These are phyloP conservation scores for Menidia beryllina DNA, from an alignment of 2,113 vertebrate genomes.

Conservation along the genomic window DNA sequence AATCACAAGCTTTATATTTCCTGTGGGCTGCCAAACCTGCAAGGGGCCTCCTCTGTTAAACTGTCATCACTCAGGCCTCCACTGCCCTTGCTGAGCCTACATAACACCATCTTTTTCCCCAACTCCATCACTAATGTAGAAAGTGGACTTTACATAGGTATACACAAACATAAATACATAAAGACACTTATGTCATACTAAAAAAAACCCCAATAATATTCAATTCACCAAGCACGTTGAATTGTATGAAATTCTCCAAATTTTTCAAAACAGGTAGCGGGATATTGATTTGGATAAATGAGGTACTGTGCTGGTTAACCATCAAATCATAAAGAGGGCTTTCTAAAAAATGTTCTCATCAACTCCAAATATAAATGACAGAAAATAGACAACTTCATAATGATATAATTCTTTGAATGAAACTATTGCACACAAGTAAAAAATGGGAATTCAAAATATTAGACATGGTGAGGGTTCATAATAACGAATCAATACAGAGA, in stretches of 20 bases:
- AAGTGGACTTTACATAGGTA: slow-evolving; percentile 28
- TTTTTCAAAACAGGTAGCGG: slow-evolving; percentile 53
- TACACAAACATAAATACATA: slow-evolving; percentile 26
- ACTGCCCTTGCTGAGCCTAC: slow-evolving; percentile 32
- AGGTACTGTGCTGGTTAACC: slow-evolving; percentile 18
- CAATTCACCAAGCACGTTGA: too few species aligned
- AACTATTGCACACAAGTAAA: too few species aligned
- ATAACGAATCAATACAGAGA: too few species aligned
- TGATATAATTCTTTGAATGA: too few species aligned
- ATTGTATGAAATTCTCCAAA: too few species aligned
- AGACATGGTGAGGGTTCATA: too few species aligned
- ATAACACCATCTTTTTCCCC: slow-evolving; percentile 37
- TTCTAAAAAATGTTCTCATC: background rate
- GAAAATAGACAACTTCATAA: too few species aligned
- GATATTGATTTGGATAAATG: slow-evolving; percentile 19
- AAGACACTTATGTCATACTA: slow-evolving; percentile 50
- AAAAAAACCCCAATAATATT: slow-evolving; percentile 1
- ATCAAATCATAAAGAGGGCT: background rate
- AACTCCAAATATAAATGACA: too few species aligned
- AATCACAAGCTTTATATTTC: slow-evolving; percentile 65
- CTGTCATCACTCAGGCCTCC: slow-evolving; percentile 67
- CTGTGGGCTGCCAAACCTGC: slow-evolving; percentile 63
- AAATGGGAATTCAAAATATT: too few species aligned
- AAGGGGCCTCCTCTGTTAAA: slow-evolving; percentile 70
- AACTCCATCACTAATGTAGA: slow-evolving; percentile 8